Conservation (phyloP, 2,888 invertebrate species). For the Cephus sareptanus region DNA sequence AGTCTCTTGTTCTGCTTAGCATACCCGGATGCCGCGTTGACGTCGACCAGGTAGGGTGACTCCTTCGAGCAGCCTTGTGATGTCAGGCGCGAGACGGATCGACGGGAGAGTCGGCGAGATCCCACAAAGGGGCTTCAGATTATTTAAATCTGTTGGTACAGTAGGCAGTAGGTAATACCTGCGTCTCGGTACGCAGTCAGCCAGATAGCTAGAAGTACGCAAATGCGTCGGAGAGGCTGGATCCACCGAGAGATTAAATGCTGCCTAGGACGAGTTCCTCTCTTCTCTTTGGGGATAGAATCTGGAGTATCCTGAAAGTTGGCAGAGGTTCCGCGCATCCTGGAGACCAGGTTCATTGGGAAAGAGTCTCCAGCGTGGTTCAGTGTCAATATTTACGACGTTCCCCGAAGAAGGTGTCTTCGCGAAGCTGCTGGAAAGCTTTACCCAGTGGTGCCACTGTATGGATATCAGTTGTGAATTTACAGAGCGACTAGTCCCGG, state of each 20-base stretch:
- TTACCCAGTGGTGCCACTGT: constrained; percentile 11
- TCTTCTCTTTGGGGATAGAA: background rate
- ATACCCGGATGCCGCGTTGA: constrained; percentile 21
- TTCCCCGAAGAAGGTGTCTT: constrained; percentile 18
- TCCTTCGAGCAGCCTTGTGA: constrained; percentile 24
- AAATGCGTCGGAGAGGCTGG: constrained; percentile 1
- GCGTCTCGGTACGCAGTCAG: background rate
- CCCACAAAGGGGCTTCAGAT: constrained; percentile 33
- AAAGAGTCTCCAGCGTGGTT: background rate
- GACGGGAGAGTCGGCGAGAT: constrained; percentile 37
- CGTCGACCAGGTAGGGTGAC: constrained; percentile 6
- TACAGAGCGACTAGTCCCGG: constrained; percentile 23
- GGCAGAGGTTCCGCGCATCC: background rate
- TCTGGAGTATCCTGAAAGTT: background rate
- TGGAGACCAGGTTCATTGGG: background rate
- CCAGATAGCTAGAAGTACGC: constrained; percentile 20
- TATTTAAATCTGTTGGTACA: constrained; percentile 33
- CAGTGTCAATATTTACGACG: constrained; percentile 19
- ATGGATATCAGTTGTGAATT: constrained; percentile 27
- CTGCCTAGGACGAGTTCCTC: background rate
- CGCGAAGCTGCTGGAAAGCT: constrained; percentile 12
- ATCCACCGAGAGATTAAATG: constrained; percentile 13
- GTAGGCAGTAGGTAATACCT: background rate
- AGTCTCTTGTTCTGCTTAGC: constrained; percentile 16
- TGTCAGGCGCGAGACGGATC: constrained; percentile 33